Evolutionary conservation across 2,888 invertebrate genomes (phyloP).

Genomic region (Boloria selene): DNA sequence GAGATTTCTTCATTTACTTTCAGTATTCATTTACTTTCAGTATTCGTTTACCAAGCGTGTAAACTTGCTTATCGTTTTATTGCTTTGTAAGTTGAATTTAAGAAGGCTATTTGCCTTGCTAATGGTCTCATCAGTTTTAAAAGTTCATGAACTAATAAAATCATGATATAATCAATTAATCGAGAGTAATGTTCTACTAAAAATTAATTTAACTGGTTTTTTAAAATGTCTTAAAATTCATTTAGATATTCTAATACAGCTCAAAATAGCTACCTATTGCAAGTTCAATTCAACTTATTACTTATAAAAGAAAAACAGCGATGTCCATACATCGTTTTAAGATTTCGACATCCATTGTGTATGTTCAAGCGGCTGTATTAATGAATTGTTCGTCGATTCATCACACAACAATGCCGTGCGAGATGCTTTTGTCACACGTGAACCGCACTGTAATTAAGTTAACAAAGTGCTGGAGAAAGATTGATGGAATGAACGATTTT

Average conservation of each 20-base stretch:
- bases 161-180: conserved; percentile 1
- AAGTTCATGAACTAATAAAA: conserved; percentile 9
- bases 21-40: not conserved
- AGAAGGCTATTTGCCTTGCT: not conserved
- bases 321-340: conserved; percentile 21
- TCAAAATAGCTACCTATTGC: no score
- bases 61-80: not conserved
- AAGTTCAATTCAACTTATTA: conserved; percentile 2
- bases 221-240: not conserved
- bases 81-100: not conserved
- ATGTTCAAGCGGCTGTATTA: conserved; percentile 43
- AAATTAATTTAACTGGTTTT: not conserved
- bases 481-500: conserved; percentile 47
- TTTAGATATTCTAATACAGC: not conserved
- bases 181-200: not conserved
- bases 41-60: not conserved
- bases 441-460: conserved; percentile 55
- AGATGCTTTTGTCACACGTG: conserved; percentile 57
- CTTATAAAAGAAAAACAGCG: not conserved
- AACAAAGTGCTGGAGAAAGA: conserved; percentile 51
- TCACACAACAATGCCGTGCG: conserved; percentile 53
- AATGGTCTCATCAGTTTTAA: conserved; percentile 7
- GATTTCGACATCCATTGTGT: conserved; percentile 56
- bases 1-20: conserved; percentile 11
- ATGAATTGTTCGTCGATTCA: conserved; percentile 53